These are phyloP conservation scores for Lomographa bimaculata DNA, from an alignment of 2,888 invertebrate genomes.

Conservation along the genomic window DNA sequence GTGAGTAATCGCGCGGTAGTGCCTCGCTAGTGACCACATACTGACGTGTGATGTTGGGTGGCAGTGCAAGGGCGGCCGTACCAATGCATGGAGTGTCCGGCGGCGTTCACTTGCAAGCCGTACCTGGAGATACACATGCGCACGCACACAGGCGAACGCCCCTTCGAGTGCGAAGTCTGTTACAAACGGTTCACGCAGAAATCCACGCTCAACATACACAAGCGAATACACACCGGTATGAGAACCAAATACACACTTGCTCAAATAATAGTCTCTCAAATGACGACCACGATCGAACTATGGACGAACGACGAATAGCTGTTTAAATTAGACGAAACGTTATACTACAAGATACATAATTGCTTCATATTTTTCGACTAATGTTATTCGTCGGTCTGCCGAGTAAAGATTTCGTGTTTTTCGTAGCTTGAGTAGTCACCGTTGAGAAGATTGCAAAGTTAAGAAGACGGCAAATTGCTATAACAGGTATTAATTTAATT, in stretches of 20 bases:
- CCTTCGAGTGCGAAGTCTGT: constrained; percentile 84
- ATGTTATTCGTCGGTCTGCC: constrained; percentile 40
- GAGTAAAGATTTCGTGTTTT: constrained; percentile 10
- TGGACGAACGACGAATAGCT: constrained; percentile 37
- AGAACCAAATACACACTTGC: constrained; percentile 30
- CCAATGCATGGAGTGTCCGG: constrained; percentile 83
- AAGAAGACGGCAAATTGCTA: constrained; percentile 80
- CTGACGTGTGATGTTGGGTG: constrained; percentile 43
- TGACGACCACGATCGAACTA: not conserved
- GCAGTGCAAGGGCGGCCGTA: constrained; percentile 82
- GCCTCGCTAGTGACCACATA: constrained; percentile 18
- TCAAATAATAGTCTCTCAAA: constrained; percentile 6
- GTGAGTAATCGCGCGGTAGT: constrained; percentile 41
- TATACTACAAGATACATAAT: too few species aligned
- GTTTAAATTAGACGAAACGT: constrained; percentile 24
- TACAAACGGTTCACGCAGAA: constrained; percentile 84
- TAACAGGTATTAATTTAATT: constrained; percentile 48
- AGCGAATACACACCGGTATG: constrained; percentile 84
- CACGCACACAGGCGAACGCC: constrained; percentile 82
- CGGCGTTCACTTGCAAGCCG: constrained; percentile 85
- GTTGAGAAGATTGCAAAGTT: constrained; percentile 42
- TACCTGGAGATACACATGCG: constrained; percentile 86
- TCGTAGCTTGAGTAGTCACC: constrained; percentile 19
- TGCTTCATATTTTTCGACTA: constrained; percentile 2
- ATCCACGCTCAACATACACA: constrained; percentile 84